Evolutionary conservation across 1,140 invertebrate genomes (phyloP).

Genomic region (Sarcophaga peregrina): DNA sequence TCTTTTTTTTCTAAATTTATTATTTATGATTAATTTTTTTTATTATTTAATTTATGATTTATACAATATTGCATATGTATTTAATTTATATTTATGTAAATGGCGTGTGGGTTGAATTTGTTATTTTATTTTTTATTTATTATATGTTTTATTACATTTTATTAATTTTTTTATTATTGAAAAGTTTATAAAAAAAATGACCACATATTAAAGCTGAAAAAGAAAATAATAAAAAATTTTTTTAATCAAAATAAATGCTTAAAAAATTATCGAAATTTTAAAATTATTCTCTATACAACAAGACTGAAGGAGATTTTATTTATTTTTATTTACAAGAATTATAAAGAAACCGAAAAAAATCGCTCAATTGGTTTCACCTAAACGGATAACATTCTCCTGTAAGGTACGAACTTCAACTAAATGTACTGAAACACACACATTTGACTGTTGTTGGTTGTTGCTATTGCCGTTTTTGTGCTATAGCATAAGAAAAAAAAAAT

Average conservation of each 20-base stretch:
- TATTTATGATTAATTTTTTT: neutral
- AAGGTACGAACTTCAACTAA: slow-evolving; percentile 28
- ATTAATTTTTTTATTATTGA: slow-evolving; percentile 24
- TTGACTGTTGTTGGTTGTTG: slow-evolving; percentile 10
- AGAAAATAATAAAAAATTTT: neutral
- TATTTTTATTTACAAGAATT: neutral
- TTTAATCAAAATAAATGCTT: neutral
- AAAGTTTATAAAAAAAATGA: slow-evolving; percentile 31
- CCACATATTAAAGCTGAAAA: slow-evolving; percentile 26
- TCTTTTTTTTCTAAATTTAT: neutral
- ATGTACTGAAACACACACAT: neutral
- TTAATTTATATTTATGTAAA: neutral
- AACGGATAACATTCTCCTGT: slow-evolving; percentile 18
- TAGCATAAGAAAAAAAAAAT: neutral
- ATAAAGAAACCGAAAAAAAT: too few species aligned
- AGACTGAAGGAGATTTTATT: slow-evolving; percentile 9
- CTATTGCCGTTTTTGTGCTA: neutral
- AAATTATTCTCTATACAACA: too few species aligned
- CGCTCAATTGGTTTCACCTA: neutral
- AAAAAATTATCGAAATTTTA: too few species aligned
- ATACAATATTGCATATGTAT: too few species aligned
- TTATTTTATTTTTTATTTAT: slow-evolving; percentile 7
- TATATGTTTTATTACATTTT: neutral
- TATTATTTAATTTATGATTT: neutral
- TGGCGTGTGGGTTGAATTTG: neutral